Evolutionary conservation across 2,888 invertebrate species (phyloP).

Genomic region (Plagodis dolabraria): DNA sequence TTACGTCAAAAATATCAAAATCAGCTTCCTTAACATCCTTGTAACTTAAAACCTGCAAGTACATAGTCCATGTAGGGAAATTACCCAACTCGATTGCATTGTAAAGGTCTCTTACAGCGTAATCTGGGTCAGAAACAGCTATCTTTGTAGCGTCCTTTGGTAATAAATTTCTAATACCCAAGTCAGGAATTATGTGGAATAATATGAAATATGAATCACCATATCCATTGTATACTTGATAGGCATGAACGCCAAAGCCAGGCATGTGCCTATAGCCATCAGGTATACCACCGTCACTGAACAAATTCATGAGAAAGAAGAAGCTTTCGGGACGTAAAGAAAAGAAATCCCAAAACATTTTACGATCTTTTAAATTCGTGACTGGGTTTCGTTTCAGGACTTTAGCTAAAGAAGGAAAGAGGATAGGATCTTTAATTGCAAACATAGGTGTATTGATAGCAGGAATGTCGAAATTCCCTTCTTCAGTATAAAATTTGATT

Average conservation of each 20-base stretch:
- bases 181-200: conserved; percentile 95
- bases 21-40: conserved; percentile 89
- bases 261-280: conserved; percentile 96
- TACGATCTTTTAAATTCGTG: conserved; percentile 92
- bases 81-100: conserved; percentile 91
- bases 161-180: conserved; percentile 91
- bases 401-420: conserved; percentile 96
- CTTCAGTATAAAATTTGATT: conserved; percentile 95
- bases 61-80: conserved; percentile 90
- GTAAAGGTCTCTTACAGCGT: conserved; percentile 92
- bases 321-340: conserved; percentile 92
- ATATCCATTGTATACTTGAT: conserved; percentile 91
- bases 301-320: conserved; percentile 92
- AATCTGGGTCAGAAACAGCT: conserved; percentile 91
- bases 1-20: conserved; percentile 96
- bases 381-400: conserved; percentile 96
- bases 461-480: conserved; percentile 95
- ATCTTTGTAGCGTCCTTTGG: conserved; percentile 87
- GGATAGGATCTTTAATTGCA: conserved; percentile 93
- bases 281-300: conserved; percentile 95
- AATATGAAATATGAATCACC: conserved; percentile 90
- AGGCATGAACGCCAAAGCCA: conserved; percentile 96
- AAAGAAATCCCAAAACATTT: conserved; percentile 97
- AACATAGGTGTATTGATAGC: conserved; percentile 96
- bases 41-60: conserved; percentile 92